Conservation (phyloP, 2,797 vertebrate species). For the Labroides dimidiatus region DNA sequence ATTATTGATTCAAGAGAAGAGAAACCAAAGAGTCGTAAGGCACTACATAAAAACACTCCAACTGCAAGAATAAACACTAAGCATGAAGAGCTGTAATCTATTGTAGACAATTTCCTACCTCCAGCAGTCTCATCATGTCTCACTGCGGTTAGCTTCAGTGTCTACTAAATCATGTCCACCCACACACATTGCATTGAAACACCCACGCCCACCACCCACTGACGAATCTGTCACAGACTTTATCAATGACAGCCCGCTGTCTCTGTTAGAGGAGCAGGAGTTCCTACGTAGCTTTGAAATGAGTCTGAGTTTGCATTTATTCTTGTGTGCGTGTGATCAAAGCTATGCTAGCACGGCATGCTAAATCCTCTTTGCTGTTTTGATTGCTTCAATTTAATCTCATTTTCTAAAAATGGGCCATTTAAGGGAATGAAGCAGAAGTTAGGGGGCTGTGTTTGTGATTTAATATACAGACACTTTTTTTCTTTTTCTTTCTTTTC, state of each 20-base stretch:
- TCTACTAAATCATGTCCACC: constrained; percentile 60
- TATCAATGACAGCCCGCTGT: constrained; percentile 26
- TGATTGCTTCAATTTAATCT: constrained; percentile 38
- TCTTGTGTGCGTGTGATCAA: constrained; percentile 11
- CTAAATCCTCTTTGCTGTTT: constrained; percentile 44
- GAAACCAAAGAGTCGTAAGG: neutral
- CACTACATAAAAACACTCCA: constrained; percentile 17
- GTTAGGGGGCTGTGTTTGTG: constrained; percentile 12
- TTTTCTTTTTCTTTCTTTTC: constrained; percentile 9
- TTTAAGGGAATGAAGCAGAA: constrained; percentile 25
- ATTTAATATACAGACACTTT: neutral
- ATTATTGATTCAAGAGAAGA: neutral
- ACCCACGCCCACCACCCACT: constrained; percentile 59
- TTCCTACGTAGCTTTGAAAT: constrained; percentile 6
- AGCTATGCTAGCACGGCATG: constrained; percentile 25
- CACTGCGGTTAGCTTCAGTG: constrained; percentile 26
- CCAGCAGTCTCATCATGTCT: constrained; percentile 38
- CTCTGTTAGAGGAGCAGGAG: constrained; percentile 5
- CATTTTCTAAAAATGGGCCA: constrained; percentile 33
- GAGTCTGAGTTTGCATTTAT: constrained; percentile 17
- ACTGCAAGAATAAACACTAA: constrained; percentile 25
- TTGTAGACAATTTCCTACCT: constrained; percentile 26
- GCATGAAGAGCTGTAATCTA: constrained; percentile 45
- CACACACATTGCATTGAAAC: constrained; percentile 46
- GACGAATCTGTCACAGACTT: constrained; percentile 60